Evolutionary conservation across 2,888 invertebrate genomes (phyloP), one percentile per base, ranked within the genome.

Genomic region (Ferdinandea cuprea): DNA sequence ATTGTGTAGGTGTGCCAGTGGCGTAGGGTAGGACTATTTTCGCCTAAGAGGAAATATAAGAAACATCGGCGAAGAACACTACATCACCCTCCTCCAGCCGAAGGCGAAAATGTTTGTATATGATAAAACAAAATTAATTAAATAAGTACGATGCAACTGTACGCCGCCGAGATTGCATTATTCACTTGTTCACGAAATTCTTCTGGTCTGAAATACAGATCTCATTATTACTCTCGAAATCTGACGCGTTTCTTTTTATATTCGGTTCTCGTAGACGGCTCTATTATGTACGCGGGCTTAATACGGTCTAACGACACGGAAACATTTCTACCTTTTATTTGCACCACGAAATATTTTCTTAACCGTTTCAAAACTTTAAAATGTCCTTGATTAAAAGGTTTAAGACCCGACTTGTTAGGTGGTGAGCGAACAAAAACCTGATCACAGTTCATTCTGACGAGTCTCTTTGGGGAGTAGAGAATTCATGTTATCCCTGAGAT

Each of bases 301-400:
- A n/a, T n/a, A n/a, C n/a, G 15, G 21, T 61, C 35, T 21, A 63
- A 46, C 9, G 44, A 46, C 7, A 61, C 13, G 35, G 48, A 32
- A 15, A 21, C 21, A 17, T 71, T 56, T 71, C 28, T 71, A 6
- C 30, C 59, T 46, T 71, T 71, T 1, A n/a, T n/a, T n/a, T n/a
- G n/a, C n/a, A n/a, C n/a, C n/a, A n/a, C n/a, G n/a, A n/a, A 71
- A 37, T 13, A 30, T 59, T 50, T 71, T 21, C 71, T 44, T 4
- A 40, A 8, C 8, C 15, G 25, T 32, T 40, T 48, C 8, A 50
- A 35, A 25, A 71, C 46, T 32, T 50, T 40, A 30, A 40, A 71
- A 28, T 50, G 59, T 3, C 61, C 52, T 42, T 72, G 40, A 11
- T 71, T 61, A 17, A 52, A 19, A 11, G 19, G 13, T 54, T 35